Percentiles rank a stretch among this genome's conserved stretches.
Conservation (phyloP, 2,113 vertebrate genomes). For the Pygoscelis adeliae region DNA sequence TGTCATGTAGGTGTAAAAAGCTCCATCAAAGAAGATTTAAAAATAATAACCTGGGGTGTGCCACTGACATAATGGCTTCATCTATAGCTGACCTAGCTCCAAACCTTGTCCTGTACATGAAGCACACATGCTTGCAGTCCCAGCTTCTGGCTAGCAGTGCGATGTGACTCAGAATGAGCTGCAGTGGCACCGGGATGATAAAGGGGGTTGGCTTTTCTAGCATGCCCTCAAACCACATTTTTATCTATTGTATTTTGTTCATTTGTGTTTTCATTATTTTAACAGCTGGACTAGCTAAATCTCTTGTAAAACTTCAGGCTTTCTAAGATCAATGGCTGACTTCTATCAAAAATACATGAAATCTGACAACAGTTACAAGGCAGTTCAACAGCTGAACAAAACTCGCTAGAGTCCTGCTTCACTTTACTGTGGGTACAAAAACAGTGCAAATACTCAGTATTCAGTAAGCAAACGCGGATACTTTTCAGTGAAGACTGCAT, state of each 20-base stretch:
- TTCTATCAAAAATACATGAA: not conserved
- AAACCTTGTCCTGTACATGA: not conserved
- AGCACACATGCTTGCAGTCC: not conserved
- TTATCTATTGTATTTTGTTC: not conserved
- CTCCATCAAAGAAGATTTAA: not conserved
- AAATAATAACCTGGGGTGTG: not conserved
- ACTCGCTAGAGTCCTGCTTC: not conserved
- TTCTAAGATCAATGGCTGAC: not conserved
- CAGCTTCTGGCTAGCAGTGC: not conserved
- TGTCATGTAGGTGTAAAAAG: not conserved
- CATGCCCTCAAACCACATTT: not conserved
- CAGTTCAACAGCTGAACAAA: conserved; percentile 53
- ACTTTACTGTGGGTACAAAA: not conserved
- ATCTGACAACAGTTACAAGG: not conserved
- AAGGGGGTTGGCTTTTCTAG: not conserved
- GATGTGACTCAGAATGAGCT: not conserved
- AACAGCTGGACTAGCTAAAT: conserved; percentile 6
- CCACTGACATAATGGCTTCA: not conserved
- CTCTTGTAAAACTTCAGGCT: not conserved
- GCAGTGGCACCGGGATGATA: not conserved
- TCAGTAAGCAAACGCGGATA: conserved; percentile 14
- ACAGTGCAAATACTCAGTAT: not conserved
- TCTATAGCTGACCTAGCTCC: not conserved
- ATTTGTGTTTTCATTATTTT: not conserved
- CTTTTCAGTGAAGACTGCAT: not conserved